phyloP scores from a whole-genome alignment of 1,140 invertebrate species.

The Battus philenor region DNA sequence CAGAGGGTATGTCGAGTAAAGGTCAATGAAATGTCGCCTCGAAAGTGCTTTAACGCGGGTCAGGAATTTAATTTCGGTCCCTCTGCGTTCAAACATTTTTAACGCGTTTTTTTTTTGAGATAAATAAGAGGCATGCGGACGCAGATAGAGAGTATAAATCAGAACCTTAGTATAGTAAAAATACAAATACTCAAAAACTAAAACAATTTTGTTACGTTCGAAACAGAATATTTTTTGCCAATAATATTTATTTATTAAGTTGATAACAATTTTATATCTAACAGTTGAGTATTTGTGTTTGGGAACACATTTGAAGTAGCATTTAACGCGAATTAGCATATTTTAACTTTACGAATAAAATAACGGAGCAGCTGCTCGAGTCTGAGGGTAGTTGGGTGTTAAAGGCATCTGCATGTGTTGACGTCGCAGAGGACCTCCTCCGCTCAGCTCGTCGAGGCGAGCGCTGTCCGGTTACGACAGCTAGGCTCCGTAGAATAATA shows the following conservation, averaged over 20 bases:
- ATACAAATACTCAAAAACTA: conserved; percentile 68
- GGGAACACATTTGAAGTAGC: conserved; percentile 19
- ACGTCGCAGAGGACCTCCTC: too few species aligned
- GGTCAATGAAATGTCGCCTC: conserved; percentile 37
- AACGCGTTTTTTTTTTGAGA: conserved; percentile 25
- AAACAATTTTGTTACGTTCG: conserved; percentile 35
- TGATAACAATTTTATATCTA: conserved; percentile 20
- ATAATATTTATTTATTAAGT: conserved; percentile 31
- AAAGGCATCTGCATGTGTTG: too few species aligned
- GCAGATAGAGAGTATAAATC: conserved; percentile 15
- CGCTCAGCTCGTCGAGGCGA: too few species aligned
- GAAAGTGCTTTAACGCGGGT: conserved; percentile 27
- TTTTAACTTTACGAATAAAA: too few species aligned
- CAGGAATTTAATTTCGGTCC: conserved; percentile 58
- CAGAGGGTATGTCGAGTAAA: conserved; percentile 3
- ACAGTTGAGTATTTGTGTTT: conserved; percentile 70
- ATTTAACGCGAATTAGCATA: conserved; percentile 40
- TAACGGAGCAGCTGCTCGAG: too few species aligned
- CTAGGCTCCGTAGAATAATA: too few species aligned
- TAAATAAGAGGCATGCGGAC: background rate
- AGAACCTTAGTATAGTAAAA: conserved; percentile 41
- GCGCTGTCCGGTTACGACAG: too few species aligned
- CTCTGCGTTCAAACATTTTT: conserved; percentile 29
- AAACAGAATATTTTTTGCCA: conserved; percentile 39
- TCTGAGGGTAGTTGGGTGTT: too few species aligned